Percentiles rank a stretch among this genome's conserved stretches.
Evolutionary conservation across 1,140 invertebrate species (phyloP).

Genomic region (Hycleus phaleratus): DNA sequence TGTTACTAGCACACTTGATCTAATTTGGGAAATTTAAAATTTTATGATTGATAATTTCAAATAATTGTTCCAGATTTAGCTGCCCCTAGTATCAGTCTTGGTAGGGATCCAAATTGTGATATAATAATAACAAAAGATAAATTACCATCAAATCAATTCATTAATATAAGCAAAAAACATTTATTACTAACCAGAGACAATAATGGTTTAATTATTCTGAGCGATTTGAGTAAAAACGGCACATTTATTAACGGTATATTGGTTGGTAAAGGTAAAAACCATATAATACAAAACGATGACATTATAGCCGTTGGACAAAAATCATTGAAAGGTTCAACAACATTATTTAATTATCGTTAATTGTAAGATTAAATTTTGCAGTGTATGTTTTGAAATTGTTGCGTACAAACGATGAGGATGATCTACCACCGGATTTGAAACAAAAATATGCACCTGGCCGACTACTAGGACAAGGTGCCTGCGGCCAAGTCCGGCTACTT

Average conservation of each 20-base stretch:
- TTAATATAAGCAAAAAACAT: slow-evolving; percentile 48
- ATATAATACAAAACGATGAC: slow-evolving; percentile 31
- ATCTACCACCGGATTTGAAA: slow-evolving; percentile 24
- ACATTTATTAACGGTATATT: slow-evolving; percentile 31
- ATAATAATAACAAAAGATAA: slow-evolving; percentile 41
- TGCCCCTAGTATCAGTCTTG: slow-evolving; percentile 41
- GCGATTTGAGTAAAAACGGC: slow-evolving; percentile 37
- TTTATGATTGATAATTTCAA: background rate
- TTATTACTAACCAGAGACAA: slow-evolving; percentile 42
- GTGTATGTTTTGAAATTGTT: slow-evolving; percentile 26
- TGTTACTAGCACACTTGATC: no score
- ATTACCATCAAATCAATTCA: slow-evolving; percentile 34
- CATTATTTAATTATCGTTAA: background rate
- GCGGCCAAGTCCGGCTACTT: slow-evolving; percentile 32
- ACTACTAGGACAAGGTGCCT: slow-evolving; percentile 30
- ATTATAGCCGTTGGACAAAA: slow-evolving; percentile 25
- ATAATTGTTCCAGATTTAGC: slow-evolving; percentile 41
- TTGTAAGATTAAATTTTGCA: slow-evolving; percentile 1
- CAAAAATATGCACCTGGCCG: slow-evolving; percentile 28
- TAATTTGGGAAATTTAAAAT: no score
- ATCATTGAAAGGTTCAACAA: background rate
- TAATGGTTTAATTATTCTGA: slow-evolving; percentile 23
- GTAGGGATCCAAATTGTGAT: slow-evolving; percentile 41
- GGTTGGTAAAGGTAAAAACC: slow-evolving; percentile 25
- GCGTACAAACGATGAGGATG: slow-evolving; percentile 14